Evolutionary conservation across 2,888 invertebrate genomes (phyloP), one percentile per base, ranked within the genome.

Genomic region (Artemia sinica): DNA sequence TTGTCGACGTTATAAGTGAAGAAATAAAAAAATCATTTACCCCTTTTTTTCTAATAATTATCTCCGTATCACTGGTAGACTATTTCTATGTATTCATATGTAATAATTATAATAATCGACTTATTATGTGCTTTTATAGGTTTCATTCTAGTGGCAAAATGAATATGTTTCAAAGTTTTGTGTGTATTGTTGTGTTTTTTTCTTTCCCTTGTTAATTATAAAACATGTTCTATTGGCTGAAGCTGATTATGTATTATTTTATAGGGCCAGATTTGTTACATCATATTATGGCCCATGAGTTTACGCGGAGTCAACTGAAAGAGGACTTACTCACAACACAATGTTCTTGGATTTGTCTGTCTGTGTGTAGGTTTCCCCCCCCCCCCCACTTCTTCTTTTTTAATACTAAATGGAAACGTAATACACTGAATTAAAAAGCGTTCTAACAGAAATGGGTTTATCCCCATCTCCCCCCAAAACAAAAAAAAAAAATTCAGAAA

Each of bases 301-400:
- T 74, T 91, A 90, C 80, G 89, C 92, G 0, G 85, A 88, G 67
- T 84, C 83, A 4, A 74, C 75, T 3, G 88, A n/a, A 89, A 67
- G 92, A 93, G 72, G 89, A 91, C 73, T 87, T 93, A 58, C 85
- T 93, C 70, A 85, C 86, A 73, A 87, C 89, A n/a, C 8, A 94
- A 95, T 79, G 83, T 91, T 9, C 87, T 88, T 49, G 95, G 95
- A 67, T 92, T 91, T n/a, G n/a, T n/a, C n/a, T 78, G 85, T 94
- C 71, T 91, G 92, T 75, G 89, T 95, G 88, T 91, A 83, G 85
- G 89, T 85, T 74, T 70, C 11, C 11, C 28, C 4, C 4, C 28
- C 28, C n/a, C n/a, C n/a, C 28, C n/a, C n/a, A n/a, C n/a, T 28
- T 28, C 28, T 28, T 28, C 28, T 28, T 28, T 28, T 28, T 4